These are phyloP conservation scores for Caenorhabditis latens DNA, from an alignment of 1,140 invertebrate species.

Conservation along the genomic window DNA sequence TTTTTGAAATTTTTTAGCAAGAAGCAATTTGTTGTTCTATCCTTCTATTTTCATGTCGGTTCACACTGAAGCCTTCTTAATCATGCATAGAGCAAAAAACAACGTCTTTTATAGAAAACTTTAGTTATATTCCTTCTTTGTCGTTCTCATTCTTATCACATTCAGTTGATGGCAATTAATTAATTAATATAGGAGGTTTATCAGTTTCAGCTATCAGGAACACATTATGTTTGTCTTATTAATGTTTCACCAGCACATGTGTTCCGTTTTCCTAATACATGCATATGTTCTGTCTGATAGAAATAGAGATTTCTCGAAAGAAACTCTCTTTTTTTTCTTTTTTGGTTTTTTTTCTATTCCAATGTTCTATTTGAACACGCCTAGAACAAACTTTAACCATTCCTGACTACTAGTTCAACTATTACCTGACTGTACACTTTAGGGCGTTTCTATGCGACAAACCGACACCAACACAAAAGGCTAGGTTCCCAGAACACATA, in stretches of 20 bases:
- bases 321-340: too few species aligned
- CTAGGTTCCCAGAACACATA: constrained; percentile 50
- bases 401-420: constrained; percentile 16
- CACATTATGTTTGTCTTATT: too few species aligned
- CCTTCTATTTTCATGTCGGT: neutral
- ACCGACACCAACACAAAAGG: neutral
- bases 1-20: neutral
- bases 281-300: too few species aligned
- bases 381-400: constrained; percentile 38
- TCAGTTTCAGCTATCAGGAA: neutral
- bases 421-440: neutral
- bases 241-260: neutral
- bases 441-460: neutral
- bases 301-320: too few species aligned
- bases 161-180: neutral
- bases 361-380: neutral
- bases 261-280: too few species aligned
- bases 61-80: neutral
- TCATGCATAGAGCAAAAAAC: neutral
- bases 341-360: too few species aligned
- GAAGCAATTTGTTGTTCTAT: neutral
- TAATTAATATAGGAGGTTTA: neutral
- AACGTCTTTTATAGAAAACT: neutral
- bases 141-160: too few species aligned
- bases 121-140: neutral